phyloP scores from a whole-genome alignment of 1,140 invertebrate species.

The Hydropsyche tenuis region DNA sequence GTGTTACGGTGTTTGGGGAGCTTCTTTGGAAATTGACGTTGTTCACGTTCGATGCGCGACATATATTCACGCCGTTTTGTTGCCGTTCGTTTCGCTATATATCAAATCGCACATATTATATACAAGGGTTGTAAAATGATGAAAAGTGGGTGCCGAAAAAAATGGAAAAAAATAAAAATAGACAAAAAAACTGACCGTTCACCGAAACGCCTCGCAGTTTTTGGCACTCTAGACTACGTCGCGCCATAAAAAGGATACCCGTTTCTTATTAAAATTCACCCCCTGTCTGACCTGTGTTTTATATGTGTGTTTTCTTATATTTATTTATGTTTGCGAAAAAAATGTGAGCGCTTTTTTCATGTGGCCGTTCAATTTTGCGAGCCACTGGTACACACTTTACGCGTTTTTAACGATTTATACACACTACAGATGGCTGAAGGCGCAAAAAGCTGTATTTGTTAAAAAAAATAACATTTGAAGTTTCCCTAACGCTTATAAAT shows the following conservation, averaged over 20 bases:
- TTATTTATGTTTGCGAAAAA: constrained; percentile 6
- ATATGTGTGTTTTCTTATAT: constrained; percentile 27
- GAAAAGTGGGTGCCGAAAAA: constrained; percentile 34
- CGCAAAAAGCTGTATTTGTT: neutral
- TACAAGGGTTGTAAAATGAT: constrained; percentile 40
- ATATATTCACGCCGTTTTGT: constrained; percentile 5
- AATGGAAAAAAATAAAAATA: constrained; percentile 6
- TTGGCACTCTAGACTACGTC: constrained; percentile 1
- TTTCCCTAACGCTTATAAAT: neutral
- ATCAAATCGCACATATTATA: constrained; percentile 38
- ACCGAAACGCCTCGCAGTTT: constrained; percentile 13
- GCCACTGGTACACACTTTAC: neutral
- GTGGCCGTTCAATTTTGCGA: constrained; percentile 7
- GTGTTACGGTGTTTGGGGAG: neutral
- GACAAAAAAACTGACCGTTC: constrained; percentile 43
- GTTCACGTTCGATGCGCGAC: neutral
- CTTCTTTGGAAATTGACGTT: constrained; percentile 15
- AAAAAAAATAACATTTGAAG: neutral
- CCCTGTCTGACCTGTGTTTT: constrained; percentile 46
- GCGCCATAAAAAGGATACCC: constrained; percentile 40
- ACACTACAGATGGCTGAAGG: neutral
- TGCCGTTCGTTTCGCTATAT: constrained; percentile 18
- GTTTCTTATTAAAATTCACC: constrained; percentile 50
- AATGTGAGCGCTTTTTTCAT: constrained; percentile 3
- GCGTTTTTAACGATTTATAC: constrained; percentile 18